These are phyloP conservation scores for Achlya flavicornis DNA, from an alignment of 2,888 invertebrate species.

Conservation along the genomic window DNA sequence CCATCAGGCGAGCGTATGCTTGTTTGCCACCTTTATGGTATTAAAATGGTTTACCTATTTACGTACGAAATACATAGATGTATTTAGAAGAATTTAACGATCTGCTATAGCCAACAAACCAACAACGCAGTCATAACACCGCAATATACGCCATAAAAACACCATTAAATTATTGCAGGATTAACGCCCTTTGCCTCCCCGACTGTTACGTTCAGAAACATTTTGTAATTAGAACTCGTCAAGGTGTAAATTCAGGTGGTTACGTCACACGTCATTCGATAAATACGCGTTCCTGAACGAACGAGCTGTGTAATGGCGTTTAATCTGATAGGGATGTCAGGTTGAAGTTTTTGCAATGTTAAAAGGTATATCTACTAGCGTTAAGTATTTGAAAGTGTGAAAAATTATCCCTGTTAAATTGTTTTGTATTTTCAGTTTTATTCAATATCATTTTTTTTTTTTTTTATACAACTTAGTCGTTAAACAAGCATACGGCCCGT, in stretches of 20 bases:
- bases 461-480: too few relatives aligned
- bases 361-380: too few relatives aligned
- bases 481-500: too few relatives aligned
- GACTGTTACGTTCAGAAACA: conserved; percentile 17
- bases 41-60: not conserved
- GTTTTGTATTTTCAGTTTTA: too few relatives aligned
- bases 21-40: too few relatives aligned
- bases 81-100: conserved; percentile 11
- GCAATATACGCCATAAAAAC: conserved; percentile 20
- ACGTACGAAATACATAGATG: not conserved
- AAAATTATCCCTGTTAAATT: too few relatives aligned
- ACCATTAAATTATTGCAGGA: conserved; percentile 26
- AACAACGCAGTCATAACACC: conserved; percentile 15
- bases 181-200: conserved; percentile 21
- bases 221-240: conserved; percentile 28
- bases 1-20: too few relatives aligned
- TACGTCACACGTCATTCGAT: conserved; percentile 18
- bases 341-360: not conserved
- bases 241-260: conserved; percentile 13
- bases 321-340: conserved; percentile 18
- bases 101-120: not conserved
- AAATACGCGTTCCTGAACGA: conserved; percentile 11
- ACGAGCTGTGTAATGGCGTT: conserved; percentile 17
- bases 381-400: too few relatives aligned
- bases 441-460: too few relatives aligned